Evolutionary conservation across 2,113 vertebrate genomes (phyloP).

Genomic region (Hemibagrus wyckioides): DNA sequence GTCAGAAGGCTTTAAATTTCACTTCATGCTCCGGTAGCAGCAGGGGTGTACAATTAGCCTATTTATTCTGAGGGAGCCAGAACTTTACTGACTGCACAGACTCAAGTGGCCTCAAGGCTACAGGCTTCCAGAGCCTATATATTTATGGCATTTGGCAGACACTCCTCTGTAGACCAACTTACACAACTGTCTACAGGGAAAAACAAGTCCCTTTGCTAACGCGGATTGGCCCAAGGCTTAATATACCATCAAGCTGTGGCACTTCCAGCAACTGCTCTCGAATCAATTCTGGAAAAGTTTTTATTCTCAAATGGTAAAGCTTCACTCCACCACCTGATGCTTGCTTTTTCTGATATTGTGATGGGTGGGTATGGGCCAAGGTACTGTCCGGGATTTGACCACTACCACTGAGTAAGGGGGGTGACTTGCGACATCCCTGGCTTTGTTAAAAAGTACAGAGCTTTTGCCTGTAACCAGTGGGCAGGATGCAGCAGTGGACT

Average conservation of each 20-base stretch:
- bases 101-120: background rate
- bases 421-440: background rate
- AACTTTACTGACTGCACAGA: background rate
- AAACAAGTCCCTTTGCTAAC: background rate
- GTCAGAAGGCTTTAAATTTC: background rate
- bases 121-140: background rate
- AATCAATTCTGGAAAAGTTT: background rate
- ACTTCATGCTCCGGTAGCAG: background rate
- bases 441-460: background rate
- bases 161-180: background rate
- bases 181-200: background rate
- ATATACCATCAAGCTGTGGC: background rate
- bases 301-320: background rate
- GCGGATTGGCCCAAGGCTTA: background rate
- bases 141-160: constrained; percentile 8
- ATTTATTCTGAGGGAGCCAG: constrained; percentile 17
- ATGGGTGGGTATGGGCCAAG: background rate
- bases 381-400: background rate
- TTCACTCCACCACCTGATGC: background rate
- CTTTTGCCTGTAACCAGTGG: background rate
- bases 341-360: background rate
- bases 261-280: background rate
- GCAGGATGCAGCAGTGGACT: background rate
- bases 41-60: background rate
- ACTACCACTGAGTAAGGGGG: background rate